Evolutionary conservation across 2,113 vertebrate species (phyloP).

Genomic region (Drymodes brunneopygia): DNA sequence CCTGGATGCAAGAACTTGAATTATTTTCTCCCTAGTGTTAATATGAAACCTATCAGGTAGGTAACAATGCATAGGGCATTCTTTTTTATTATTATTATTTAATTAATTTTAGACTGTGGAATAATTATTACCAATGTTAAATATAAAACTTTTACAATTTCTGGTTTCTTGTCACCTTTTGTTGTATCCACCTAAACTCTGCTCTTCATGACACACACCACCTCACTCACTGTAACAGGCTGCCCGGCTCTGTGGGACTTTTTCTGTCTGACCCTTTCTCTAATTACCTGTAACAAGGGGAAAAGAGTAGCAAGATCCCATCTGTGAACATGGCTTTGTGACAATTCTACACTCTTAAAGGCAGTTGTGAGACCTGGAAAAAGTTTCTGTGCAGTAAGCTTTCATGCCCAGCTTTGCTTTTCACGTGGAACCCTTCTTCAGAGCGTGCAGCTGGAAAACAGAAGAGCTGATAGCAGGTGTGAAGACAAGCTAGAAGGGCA

Average conservation of each 20-base stretch:
- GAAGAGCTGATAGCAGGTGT: background rate
- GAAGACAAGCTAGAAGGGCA: background rate
- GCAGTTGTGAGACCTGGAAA: background rate
- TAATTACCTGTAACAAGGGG: background rate
- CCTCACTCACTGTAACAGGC: background rate
- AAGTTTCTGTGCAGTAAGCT: background rate
- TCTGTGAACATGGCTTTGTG: background rate
- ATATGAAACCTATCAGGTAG: background rate
- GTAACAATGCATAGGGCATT: background rate
- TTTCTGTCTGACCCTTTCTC: background rate
- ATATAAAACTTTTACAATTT: background rate
- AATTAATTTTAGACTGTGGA: background rate
- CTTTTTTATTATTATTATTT: background rate
- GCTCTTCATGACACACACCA: background rate
- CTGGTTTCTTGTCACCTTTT: background rate
- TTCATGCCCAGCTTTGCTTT: background rate
- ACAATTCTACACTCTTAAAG: background rate
- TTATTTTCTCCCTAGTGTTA: slow-evolving; percentile 11
- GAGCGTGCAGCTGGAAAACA: background rate
- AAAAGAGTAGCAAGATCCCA: background rate
- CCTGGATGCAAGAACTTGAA: slow-evolving; percentile 4
- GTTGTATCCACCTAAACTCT: background rate
- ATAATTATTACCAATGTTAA: background rate
- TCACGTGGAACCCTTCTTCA: background rate
- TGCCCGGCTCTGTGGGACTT: background rate